Evolutionary conservation across 2,113 vertebrate species (phyloP).

Genomic region (Aix galericulata): DNA sequence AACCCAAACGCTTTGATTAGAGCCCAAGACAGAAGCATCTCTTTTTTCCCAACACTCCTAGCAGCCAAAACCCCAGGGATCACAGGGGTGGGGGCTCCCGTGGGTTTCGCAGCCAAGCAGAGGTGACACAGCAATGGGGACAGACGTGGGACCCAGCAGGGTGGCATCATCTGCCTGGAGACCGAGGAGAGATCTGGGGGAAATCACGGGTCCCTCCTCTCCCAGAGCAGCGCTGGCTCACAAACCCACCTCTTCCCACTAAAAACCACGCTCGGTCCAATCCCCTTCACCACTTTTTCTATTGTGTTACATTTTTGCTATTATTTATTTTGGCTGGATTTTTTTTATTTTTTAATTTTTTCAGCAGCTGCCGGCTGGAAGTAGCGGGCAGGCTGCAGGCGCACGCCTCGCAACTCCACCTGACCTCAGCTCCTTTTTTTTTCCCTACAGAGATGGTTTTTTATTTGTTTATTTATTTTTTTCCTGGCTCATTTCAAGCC

Average conservation of each 20-base stretch:
- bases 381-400: background rate
- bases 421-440: background rate
- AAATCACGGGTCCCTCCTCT: background rate
- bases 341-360: too few species aligned
- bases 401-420: background rate
- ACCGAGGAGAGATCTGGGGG: background rate
- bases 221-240: background rate
- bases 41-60: background rate
- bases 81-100: fast-evolving
- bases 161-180: background rate
- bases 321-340: background rate
- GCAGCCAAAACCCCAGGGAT: background rate
- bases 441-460: background rate
- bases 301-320: background rate
- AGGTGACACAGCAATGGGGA: background rate
- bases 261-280: background rate
- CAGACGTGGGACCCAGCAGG: background rate
- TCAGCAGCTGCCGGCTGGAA: background rate
- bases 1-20: background rate
- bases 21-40: background rate
- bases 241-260: background rate
- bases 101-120: background rate
- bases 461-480: background rate
- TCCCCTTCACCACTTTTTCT: background rate
- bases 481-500: conserved; percentile 34